Conservation (phyloP, 2,888 invertebrate species). For the Cheiracanthium punctorium region DNA sequence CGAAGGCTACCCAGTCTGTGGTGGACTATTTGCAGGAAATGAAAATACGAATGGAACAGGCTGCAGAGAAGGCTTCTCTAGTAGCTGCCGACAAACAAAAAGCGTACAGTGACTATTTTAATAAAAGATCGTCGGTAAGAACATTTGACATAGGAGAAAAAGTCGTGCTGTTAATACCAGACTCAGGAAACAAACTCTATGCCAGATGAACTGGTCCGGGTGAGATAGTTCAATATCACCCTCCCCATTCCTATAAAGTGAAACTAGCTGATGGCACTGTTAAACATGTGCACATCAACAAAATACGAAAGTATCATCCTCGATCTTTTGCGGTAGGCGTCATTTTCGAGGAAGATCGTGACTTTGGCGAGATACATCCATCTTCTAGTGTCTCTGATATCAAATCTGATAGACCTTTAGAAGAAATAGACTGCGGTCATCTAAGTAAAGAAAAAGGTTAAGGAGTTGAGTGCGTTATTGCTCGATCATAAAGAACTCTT, state of each 20-base stretch:
- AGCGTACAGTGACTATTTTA: background rate
- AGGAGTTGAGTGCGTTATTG: background rate
- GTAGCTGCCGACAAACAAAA: background rate
- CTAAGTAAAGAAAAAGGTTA: background rate
- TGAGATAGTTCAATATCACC: background rate
- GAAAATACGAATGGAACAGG: background rate
- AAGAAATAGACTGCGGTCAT: background rate
- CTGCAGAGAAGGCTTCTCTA: background rate
- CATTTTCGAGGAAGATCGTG: background rate
- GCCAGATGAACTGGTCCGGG: background rate
- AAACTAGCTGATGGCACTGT: no score
- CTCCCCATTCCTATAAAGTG: background rate
- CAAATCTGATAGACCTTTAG: background rate
- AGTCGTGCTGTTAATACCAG: background rate
- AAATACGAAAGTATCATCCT: background rate
- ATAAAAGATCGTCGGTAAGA: background rate
- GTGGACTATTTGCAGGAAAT: constrained; percentile 3
- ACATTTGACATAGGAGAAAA: background rate
- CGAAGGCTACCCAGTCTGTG: no score
- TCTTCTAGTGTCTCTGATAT: background rate
- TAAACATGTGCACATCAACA: background rate
- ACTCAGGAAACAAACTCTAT: background rate
- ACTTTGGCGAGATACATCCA: background rate
- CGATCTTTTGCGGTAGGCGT: background rate
- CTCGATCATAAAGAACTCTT: background rate